Evolutionary conservation across 2,888 invertebrate genomes (phyloP).

Genomic region (Eupithecia exiguata): DNA sequence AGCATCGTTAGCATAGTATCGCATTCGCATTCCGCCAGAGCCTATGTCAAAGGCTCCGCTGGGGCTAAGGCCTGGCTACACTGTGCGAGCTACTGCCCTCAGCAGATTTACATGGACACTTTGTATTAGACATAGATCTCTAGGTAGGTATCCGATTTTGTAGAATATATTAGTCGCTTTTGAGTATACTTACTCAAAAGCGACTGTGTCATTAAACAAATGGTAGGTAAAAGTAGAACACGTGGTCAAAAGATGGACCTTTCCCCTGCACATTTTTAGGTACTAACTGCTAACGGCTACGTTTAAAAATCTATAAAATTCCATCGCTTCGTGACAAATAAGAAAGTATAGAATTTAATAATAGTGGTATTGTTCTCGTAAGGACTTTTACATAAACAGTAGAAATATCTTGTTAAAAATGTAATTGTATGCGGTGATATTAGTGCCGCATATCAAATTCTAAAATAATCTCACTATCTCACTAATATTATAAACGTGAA

Average conservation of each 20-base stretch:
- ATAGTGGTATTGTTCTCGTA: neutral
- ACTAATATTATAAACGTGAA: too few species aligned
- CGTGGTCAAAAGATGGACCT: too few species aligned
- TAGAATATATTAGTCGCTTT: neutral
- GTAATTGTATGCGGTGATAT: too few species aligned
- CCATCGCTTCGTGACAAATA: neutral
- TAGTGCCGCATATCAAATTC: too few species aligned
- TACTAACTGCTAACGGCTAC: too few species aligned
- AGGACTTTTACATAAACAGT: neutral
- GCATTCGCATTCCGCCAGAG: slow-evolving; percentile 40
- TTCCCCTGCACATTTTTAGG: too few species aligned
- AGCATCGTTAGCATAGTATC: slow-evolving; percentile 44
- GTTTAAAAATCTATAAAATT: neutral
- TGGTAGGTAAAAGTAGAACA: too few species aligned
- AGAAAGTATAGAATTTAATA: neutral
- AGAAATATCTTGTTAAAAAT: too few species aligned
- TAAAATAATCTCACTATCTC: too few species aligned
- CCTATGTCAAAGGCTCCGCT: slow-evolving; percentile 47
- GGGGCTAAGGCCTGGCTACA: neutral
- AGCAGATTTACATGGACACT: neutral
- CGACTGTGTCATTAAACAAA: too few species aligned
- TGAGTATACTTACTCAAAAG: too few species aligned
- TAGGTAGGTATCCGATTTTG: neutral
- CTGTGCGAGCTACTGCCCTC: neutral
- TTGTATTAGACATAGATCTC: neutral